Base-by-base conservation (phyloP, 2,113 vertebrate species). In the Chinchilla lanigera region DNA sequence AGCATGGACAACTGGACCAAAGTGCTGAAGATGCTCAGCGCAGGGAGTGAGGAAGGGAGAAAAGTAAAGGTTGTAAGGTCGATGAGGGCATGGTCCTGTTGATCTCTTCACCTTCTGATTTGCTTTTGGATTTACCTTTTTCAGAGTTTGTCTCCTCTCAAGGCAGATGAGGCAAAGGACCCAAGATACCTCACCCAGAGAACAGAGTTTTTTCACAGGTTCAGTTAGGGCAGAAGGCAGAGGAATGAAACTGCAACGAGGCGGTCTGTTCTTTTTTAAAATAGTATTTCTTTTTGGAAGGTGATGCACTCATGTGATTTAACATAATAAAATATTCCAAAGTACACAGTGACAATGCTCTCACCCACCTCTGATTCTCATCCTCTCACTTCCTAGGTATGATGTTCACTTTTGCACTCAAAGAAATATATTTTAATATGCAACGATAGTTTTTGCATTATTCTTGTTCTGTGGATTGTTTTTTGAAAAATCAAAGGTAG, bases 381-480 rank as follows among this genome's bases (percentile, higher is more conserved):
- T 80, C 24, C 5, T 88, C 56, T 94, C 19, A 61, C 16, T 93
- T 93, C 69, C 52, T 50, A 78, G n/a, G n/a, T 17, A 41, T 80
- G 41, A 54, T 52, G 17, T 60, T 96, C 26, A 82, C 47, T 85
- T 95, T 87, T 93, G 38, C 20, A 73, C n/a, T 80, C 60, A 89
- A 30, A 78, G 44, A 90, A n/a, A 61, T 61, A 10, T 63, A 24
- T 87, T 96, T 93, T 93, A 44, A 80, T 35, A 65, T 50, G 28
- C n/a, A 87, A 83, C 90, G 47, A 11, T 28, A 78, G 5, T 69
- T 69, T 63, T n/a, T 58, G 52, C 14, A 90, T 84, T 83, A 71
- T 89, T 92, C 5, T 84, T 63, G 52, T 89, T 92, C 77, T 69
- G 95, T 56, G 13, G 5, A 60, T 11, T 63, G 26, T 93, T 89